Evolutionary conservation across 1,140 invertebrate species (phyloP).

Genomic region (Chironomus striatipennis): DNA sequence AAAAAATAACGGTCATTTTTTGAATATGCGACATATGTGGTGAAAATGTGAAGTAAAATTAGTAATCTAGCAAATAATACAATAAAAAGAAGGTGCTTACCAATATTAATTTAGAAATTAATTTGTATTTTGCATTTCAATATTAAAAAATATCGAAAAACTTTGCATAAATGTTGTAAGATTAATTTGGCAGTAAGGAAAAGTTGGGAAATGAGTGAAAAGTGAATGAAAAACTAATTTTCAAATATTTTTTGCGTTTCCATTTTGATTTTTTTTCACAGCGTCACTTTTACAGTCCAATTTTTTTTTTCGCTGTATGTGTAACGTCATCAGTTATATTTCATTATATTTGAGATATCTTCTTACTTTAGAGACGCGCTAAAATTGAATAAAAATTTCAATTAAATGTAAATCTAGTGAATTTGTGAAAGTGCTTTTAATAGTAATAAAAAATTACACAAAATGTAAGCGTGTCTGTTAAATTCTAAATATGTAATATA

Average conservation of each 20-base stretch:
- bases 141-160: not conserved
- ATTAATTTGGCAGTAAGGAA: not conserved
- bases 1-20: not conserved
- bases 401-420: not conserved
- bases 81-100: slow-evolving; percentile 5
- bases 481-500: not conserved
- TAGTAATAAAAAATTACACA: not conserved
- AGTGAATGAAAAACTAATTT: not conserved
- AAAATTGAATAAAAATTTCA: not conserved
- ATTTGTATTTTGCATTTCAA: slow-evolving; percentile 14
- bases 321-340: not conserved
- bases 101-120: slow-evolving; percentile 10
- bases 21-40: not conserved
- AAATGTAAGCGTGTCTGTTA: not conserved
- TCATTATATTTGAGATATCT: not conserved
- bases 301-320: not conserved
- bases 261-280: slow-evolving; percentile 6
- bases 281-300: not conserved
- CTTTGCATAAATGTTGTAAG: not conserved
- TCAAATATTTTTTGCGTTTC: not conserved
- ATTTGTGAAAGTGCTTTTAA: not conserved
- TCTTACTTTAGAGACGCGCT: not conserved
- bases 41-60: not conserved
- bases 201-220: not conserved
- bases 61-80: not conserved